A percentile compares a stretch with the other conserved stretches of the same genome.
phyloP scores from a whole-genome alignment of 2,888 invertebrate genomes.

The Cantharis nigra region DNA sequence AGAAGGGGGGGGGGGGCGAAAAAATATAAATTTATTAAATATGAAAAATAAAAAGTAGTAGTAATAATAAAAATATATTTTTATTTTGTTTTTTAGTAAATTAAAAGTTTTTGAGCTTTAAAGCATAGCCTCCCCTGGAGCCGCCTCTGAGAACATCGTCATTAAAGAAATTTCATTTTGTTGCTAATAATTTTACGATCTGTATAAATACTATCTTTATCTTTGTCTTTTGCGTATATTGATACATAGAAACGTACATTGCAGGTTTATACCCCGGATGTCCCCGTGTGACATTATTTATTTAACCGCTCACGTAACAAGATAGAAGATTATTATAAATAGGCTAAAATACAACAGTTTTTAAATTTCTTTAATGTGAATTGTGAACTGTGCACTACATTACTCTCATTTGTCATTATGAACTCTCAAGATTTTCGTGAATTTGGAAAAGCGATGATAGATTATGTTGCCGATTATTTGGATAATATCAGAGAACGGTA shows the following conservation, averaged over 20 bases:
- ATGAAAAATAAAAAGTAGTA: no score
- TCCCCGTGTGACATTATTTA: no score
- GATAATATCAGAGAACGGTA: conserved; percentile 81
- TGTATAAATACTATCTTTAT: conserved; percentile 9
- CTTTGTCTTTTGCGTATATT: conserved; percentile 7
- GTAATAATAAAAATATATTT: no score
- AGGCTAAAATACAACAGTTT: background rate
- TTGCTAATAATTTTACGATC: conserved; percentile 4
- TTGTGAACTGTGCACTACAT: background rate
- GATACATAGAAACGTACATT: background rate
- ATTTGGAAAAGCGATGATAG: conserved; percentile 85
- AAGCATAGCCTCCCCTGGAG: no score
- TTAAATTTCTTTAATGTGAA: background rate
- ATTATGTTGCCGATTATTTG: conserved; percentile 89
- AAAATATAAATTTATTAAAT: no score
- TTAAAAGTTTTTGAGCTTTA: no score
- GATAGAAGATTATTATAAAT: no score
- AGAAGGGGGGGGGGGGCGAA: no score
- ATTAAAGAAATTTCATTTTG: conserved; percentile 5
- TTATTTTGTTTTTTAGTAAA: no score
- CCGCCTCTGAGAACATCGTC: background rate
- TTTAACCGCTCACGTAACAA: background rate
- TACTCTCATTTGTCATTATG: conserved; percentile 58
- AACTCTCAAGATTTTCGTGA: conserved; percentile 77
- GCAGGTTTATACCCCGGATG: no score